These are phyloP conservation scores for Plecotus auritus DNA, from an alignment of 2,113 vertebrate genomes.

Conservation along the genomic window DNA sequence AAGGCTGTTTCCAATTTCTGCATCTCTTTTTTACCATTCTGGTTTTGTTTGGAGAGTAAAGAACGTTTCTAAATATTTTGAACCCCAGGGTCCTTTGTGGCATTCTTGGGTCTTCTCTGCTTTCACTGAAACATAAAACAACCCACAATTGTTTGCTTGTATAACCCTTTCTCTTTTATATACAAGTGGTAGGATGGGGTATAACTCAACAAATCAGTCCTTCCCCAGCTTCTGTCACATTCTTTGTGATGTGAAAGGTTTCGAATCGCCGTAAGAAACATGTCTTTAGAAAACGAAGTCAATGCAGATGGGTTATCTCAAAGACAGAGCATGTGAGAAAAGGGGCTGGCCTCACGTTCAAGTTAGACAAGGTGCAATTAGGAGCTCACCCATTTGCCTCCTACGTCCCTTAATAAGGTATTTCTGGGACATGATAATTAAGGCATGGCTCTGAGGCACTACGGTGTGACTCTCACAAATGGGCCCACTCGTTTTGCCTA, in stretches of 20 bases:
- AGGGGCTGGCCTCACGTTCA: background rate
- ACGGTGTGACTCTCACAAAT: constrained; percentile 53
- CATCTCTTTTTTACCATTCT: constrained; percentile 24
- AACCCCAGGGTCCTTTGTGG: constrained; percentile 50
- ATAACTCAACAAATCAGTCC: background rate
- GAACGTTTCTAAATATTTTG: constrained; percentile 54
- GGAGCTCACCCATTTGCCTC: constrained; percentile 7
- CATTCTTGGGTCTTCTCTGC: constrained; percentile 48
- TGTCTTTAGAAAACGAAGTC: background rate
- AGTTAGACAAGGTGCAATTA: constrained; percentile 57
- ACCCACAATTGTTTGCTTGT: constrained; percentile 20
- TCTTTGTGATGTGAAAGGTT: background rate
- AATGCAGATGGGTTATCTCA: constrained; percentile 19
- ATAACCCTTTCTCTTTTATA: background rate
- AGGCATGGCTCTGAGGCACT: constrained; percentile 46
- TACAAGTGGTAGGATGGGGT: background rate
- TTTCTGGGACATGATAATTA: constrained; percentile 53
- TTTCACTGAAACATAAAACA: constrained; percentile 62
- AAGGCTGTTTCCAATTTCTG: constrained; percentile 30
- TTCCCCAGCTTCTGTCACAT: background rate
- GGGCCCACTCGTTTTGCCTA: constrained; percentile 32
- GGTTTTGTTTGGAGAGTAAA: constrained; percentile 59
- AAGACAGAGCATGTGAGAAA: constrained; percentile 14
- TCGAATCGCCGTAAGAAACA: background rate
- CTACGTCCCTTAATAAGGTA: constrained; percentile 32